These are phyloP conservation scores for Aviceda subcristata DNA, from an alignment of 2,113 vertebrate genomes.

Conservation along the genomic window DNA sequence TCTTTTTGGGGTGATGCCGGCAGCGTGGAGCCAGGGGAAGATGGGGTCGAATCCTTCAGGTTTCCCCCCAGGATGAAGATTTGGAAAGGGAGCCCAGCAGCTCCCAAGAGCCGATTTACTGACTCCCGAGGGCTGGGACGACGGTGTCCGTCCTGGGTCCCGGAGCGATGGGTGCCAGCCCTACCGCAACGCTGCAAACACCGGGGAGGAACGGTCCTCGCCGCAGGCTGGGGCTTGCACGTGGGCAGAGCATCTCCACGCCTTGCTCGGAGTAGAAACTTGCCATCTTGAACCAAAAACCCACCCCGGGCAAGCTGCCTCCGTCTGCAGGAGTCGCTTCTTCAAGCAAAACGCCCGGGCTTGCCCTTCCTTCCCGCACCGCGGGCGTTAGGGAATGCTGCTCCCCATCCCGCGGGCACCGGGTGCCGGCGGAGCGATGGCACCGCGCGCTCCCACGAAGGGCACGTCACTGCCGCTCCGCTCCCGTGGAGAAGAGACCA, in stretches of 20 bases:
- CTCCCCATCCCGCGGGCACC: background rate
- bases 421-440: accelerated
- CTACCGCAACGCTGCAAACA: background rate
- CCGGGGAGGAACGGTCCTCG: background rate
- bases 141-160: too few species aligned
- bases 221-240: background rate
- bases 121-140: background rate
- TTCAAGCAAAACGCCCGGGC: too few species aligned
- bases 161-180: background rate
- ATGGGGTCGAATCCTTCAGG: background rate
- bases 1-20: background rate
- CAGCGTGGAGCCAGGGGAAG: accelerated
- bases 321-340: accelerated
- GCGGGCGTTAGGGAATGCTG: accelerated
- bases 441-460: accelerated
- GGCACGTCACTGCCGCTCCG: accelerated
- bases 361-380: background rate
- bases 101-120: background rate
- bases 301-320: background rate
- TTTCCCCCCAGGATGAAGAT: background rate
- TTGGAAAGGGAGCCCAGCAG: background rate
- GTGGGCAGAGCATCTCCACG: background rate
- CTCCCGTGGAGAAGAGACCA: background rate
- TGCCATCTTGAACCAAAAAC: background rate
- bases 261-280: background rate